These are phyloP conservation scores for Dasyurus viverrinus DNA, from an alignment of 2,113 vertebrate genomes.

Conservation along the genomic window DNA sequence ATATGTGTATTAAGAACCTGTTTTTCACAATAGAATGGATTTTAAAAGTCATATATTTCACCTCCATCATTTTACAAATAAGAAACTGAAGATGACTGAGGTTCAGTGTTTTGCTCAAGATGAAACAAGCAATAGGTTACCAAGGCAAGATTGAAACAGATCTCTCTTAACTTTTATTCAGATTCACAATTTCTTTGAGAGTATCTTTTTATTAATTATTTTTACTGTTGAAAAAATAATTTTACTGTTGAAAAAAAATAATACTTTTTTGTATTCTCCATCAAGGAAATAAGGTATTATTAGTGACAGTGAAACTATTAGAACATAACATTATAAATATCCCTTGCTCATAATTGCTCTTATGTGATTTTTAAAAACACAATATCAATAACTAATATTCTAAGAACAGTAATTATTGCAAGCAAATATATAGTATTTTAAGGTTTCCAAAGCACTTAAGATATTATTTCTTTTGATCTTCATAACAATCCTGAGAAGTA, in stretches of 20 bases:
- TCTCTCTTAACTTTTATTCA: not conserved
- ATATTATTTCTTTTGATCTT: not conserved
- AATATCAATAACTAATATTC: not conserved
- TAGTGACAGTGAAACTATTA: not conserved
- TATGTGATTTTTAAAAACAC: not conserved
- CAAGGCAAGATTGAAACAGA: not conserved
- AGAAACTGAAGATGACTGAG: not conserved
- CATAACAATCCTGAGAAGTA: not conserved
- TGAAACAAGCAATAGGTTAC: not conserved
- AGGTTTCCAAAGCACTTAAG: not conserved
- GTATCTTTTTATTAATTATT: not conserved
- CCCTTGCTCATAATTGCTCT: not conserved
- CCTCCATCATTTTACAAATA: not conserved
- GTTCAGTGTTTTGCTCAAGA: not conserved
- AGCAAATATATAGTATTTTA: not conserved
- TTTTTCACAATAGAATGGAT: not conserved
- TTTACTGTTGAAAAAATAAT: not conserved
- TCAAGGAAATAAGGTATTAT: not conserved
- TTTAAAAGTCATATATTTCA: not conserved
- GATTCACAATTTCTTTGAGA: not conserved
- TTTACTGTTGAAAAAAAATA: not conserved
- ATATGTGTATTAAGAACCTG: not conserved
- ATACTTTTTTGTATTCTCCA: not conserved
- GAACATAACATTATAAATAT: not conserved
- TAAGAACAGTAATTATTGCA: not conserved